Percentiles rank a stretch among this genome's conserved stretches.
Conservation (phyloP, 2,888 invertebrate genomes). For the Tenthredo notha region DNA sequence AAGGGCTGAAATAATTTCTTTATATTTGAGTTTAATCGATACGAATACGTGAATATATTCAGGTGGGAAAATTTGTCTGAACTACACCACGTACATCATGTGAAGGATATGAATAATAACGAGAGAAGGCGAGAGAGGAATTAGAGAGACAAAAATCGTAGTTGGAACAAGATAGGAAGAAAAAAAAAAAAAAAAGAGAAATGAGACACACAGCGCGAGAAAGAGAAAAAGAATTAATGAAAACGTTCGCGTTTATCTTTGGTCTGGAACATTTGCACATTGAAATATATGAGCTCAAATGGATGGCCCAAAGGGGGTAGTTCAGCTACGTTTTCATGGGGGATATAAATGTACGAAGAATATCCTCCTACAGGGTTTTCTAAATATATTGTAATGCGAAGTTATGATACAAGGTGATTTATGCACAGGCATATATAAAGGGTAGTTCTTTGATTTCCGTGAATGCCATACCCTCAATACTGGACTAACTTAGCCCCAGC, state of each 20-base stretch:
- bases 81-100: background rate
- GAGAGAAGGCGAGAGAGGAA: slow-evolving; percentile 9
- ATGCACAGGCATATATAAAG: background rate
- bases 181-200: background rate
- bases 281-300: slow-evolving; percentile 47
- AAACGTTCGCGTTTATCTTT: slow-evolving; percentile 51
- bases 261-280: slow-evolving; percentile 51
- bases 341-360: slow-evolving; percentile 43
- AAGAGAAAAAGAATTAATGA: slow-evolving; percentile 51
- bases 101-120: slow-evolving; percentile 8
- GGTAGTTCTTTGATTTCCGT: background rate
- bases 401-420: slow-evolving; percentile 5
- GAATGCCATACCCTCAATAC: background rate
- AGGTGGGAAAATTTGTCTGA: background rate
- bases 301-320: slow-evolving; percentile 45
- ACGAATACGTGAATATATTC: background rate
- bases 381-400: slow-evolving; percentile 29
- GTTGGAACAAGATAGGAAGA: background rate
- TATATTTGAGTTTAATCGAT: background rate
- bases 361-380: slow-evolving; percentile 30
- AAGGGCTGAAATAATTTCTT: background rate
- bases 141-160: slow-evolving; percentile 14
- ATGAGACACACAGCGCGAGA: background rate
- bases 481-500: background rate
- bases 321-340: slow-evolving; percentile 34